These are phyloP conservation scores for Eleutherodactylus coqui DNA, from an alignment of 2,797 vertebrate species.

Conservation along the genomic window DNA sequence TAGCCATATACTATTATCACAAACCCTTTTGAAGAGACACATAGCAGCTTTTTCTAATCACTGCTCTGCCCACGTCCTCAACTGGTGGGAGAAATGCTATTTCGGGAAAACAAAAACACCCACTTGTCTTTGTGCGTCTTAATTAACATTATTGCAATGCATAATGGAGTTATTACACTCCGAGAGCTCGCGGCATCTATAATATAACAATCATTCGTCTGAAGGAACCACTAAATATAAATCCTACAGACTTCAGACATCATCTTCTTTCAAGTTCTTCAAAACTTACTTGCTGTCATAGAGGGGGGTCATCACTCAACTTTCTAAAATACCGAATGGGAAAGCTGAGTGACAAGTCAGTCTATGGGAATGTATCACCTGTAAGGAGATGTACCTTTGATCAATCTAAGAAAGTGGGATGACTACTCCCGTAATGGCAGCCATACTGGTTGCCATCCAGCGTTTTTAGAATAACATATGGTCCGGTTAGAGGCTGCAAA, in stretches of 20 bases:
- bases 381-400: no score
- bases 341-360: no score
- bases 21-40: neutral
- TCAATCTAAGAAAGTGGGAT: no score
- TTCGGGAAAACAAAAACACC: conserved; percentile 19
- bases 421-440: no score
- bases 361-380: no score
- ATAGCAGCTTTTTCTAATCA: neutral
- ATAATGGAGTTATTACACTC: conserved; percentile 22
- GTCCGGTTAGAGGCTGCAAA: no score
- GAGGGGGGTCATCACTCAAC: neutral
- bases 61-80: conserved; percentile 15
- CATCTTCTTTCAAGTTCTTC: neutral
- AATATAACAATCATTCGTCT: conserved; percentile 8
- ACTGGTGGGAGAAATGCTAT: conserved; percentile 9
- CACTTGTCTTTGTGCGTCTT: conserved; percentile 25
- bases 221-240: neutral
- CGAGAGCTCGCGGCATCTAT: neutral
- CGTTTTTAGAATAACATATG: no score
- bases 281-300: neutral
- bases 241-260: neutral
- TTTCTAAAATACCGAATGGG: neutral
- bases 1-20: neutral
- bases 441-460: no score
- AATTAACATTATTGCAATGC: conserved; percentile 22